These are phyloP conservation scores for Choristoneura rosaceana DNA, from an alignment of 2,888 invertebrate species.

Conservation along the genomic window DNA sequence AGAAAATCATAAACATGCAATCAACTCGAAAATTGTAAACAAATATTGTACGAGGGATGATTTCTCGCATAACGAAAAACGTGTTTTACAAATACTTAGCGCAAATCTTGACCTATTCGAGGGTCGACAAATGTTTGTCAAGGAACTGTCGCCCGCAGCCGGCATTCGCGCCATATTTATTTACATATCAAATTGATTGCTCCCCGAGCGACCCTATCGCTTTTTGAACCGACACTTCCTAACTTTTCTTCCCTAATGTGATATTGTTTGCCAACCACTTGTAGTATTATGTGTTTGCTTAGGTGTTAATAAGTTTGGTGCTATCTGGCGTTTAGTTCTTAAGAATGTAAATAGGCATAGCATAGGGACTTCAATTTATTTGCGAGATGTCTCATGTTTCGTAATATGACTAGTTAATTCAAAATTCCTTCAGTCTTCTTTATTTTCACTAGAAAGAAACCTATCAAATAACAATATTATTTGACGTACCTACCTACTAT, in stretches of 20 bases:
- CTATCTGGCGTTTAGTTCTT: too few relatives aligned
- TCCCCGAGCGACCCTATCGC: constrained; percentile 47
- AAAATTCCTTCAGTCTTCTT: too few relatives aligned
- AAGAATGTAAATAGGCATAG: too few relatives aligned
- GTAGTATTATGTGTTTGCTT: constrained; percentile 50
- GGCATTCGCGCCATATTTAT: constrained; percentile 68
- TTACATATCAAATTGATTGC: constrained; percentile 73
- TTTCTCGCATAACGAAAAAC: neutral
- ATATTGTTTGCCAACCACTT: constrained; percentile 56
- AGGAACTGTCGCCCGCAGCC: constrained; percentile 50
- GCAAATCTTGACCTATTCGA: constrained; percentile 45
- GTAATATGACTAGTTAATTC: neutral
- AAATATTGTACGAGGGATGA: neutral
- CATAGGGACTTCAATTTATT: too few relatives aligned
- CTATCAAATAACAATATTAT: too few relatives aligned
- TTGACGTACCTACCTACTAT: too few relatives aligned
- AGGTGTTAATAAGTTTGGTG: constrained; percentile 17
- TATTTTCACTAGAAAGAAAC: too few relatives aligned
- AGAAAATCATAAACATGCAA: too few relatives aligned
- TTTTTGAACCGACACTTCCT: constrained; percentile 17
- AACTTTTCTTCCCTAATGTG: constrained; percentile 47
- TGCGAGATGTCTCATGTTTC: too few relatives aligned
- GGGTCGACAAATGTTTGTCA: constrained; percentile 49
- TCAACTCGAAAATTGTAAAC: too few relatives aligned
- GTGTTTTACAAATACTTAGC: constrained; percentile 11